Conservation (phyloP, 2,113 vertebrate genomes). For the Dasyornis broadbenti region DNA sequence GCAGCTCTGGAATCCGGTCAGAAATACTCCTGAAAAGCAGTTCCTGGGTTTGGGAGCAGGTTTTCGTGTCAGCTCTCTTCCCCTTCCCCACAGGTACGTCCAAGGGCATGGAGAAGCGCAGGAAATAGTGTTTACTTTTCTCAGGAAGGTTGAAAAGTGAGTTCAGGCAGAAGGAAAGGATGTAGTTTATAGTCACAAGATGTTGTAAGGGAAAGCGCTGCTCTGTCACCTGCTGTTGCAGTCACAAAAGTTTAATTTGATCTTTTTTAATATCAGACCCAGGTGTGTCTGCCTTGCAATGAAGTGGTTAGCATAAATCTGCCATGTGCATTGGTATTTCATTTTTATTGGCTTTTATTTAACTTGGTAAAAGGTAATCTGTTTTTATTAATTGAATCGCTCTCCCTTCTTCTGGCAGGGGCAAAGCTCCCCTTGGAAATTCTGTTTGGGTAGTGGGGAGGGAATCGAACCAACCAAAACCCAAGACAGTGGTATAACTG, state of each 20-base stretch:
- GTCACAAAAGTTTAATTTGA: constrained; percentile 66
- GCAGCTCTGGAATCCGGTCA: neutral
- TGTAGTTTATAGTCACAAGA: neutral
- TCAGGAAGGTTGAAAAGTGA: neutral
- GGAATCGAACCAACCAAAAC: neutral
- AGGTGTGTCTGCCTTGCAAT: constrained; percentile 41
- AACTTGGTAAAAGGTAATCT: constrained; percentile 67
- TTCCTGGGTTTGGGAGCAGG: neutral
- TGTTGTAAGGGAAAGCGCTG: neutral
- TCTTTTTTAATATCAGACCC: constrained; percentile 61
- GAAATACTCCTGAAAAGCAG: neutral
- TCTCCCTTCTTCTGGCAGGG: neutral
- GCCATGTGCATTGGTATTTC: constrained; percentile 24
- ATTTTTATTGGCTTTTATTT: constrained; percentile 66
- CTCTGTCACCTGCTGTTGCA: constrained; percentile 22
- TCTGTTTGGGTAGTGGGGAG: neutral
- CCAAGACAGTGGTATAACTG: fast-evolving
- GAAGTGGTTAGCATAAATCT: constrained; percentile 58
- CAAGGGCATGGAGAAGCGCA: neutral
- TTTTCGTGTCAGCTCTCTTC: neutral
- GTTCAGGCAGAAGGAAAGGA: neutral
- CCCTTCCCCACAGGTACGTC: neutral
- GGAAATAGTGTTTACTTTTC: neutral
- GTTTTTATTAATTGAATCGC: constrained; percentile 63
- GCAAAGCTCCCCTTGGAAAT: neutral